Evolutionary conservation across 2,888 invertebrate species (phyloP), one percentile per base, ranked within the genome.

Genomic region (Cerastoderma edule): DNA sequence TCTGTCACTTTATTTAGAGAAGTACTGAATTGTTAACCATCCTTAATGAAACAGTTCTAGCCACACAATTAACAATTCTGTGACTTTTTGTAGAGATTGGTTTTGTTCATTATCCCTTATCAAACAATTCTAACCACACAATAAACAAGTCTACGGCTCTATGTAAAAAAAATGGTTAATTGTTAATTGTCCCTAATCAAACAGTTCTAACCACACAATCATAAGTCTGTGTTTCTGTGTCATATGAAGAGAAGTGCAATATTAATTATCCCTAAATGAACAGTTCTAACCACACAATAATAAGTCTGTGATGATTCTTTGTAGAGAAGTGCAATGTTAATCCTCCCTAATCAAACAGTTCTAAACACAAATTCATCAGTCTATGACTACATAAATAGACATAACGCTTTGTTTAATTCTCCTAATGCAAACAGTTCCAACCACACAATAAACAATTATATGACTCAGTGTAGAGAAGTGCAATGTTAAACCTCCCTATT

Each of bases 251-350:
- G 64, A 54, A 56, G 39, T 68, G 48, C 44, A 46, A 22, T 13
- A 22, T n/a, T 50, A 10, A 24, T 10, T 22, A 10, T 22, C 50
- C 50, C 5, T 22, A 50, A 50, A 24, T 27, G 24, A 50, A 50
- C 50, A 50, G 19, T 50, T 24, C 60, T 60, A 60, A 39, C 60
- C 35, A 35, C 60, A 35, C 60, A 57, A 33, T 16, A 33, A 32
- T 33, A 35, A 67, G 30, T 48, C 72, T 57, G 72, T 35, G 64
- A 72, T 74, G 64, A 75, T 77, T 78, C 81, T 82, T n/a, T n/a
- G n/a, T n/a, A n/a, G n/a, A n/a, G n/a, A n/a, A n/a, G n/a, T n/a
- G n/a, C n/a, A n/a, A n/a, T n/a, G n/a, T n/a, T n/a, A n/a, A n/a
- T n/a, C n/a, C n/a, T n/a, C n/a, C n/a, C n/a, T n/a, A n/a, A n/a